These are phyloP conservation scores for Serinus canaria DNA, from an alignment of 2,113 vertebrate genomes.

Conservation along the genomic window DNA sequence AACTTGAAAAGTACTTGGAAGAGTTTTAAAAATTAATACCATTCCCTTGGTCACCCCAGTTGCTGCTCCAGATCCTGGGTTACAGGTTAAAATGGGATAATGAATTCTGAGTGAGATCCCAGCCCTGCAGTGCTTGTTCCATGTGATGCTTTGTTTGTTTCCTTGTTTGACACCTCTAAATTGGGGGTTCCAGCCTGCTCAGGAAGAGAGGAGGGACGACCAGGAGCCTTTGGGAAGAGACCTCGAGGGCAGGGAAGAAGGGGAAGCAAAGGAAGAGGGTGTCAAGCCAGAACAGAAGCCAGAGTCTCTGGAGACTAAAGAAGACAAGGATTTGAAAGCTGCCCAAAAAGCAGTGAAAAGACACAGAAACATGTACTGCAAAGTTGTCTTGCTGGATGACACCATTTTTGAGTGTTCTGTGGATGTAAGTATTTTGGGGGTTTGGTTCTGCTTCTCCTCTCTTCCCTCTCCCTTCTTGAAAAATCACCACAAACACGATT, in stretches of 20 bases:
- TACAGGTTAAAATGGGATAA: not conserved
- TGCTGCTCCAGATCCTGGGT: not conserved
- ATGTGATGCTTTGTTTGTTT: not conserved
- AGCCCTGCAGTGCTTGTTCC: not conserved
- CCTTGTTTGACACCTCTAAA: not conserved
- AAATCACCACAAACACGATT: not conserved
- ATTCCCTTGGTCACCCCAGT: not conserved
- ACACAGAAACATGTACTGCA: slow-evolving; percentile 88
- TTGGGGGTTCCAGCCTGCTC: slow-evolving; percentile 72
- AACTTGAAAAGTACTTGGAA: not conserved
- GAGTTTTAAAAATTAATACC: not conserved
- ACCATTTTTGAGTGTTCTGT: slow-evolving; percentile 86
- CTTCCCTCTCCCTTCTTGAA: not conserved
- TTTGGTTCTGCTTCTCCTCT: not conserved
- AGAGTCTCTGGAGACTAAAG: slow-evolving; percentile 67
- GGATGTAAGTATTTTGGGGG: slow-evolving; percentile 80
- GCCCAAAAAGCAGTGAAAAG: slow-evolving; percentile 75
- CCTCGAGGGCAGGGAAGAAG: slow-evolving; percentile 67
- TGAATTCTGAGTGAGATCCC: not conserved
- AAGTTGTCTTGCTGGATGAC: slow-evolving; percentile 90
- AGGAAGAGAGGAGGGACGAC: slow-evolving; percentile 83
- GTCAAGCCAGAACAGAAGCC: slow-evolving; percentile 59
- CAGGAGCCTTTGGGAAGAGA: slow-evolving; percentile 66
- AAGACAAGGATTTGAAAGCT: slow-evolving; percentile 77
- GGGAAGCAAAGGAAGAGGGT: slow-evolving; percentile 62